Evolutionary conservation across 1,140 invertebrate genomes (phyloP).

Genomic region (Asbolus verrucosus): DNA sequence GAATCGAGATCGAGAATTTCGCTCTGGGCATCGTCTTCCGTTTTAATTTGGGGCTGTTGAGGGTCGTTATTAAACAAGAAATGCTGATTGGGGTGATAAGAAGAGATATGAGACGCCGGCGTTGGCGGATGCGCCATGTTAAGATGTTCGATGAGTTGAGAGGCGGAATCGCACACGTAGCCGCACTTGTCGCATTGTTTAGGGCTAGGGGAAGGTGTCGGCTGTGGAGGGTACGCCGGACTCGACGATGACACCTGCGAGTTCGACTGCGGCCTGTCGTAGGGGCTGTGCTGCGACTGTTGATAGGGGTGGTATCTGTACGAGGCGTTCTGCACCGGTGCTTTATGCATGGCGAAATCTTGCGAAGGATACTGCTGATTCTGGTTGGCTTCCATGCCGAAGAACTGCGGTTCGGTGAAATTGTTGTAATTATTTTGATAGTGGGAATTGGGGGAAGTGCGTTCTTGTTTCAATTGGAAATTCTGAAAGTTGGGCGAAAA

Average conservation of each 20-base stretch:
- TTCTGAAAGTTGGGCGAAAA: constrained; percentile 67
- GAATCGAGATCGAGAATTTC: constrained; percentile 90
- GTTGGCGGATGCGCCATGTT: constrained; percentile 75
- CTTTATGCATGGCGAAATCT: constrained; percentile 65
- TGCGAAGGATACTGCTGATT: constrained; percentile 65
- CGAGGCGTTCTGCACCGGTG: constrained; percentile 57
- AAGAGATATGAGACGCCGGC: constrained; percentile 57
- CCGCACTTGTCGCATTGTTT: constrained; percentile 86
- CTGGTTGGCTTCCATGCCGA: constrained; percentile 45
- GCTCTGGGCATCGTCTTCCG: constrained; percentile 75
- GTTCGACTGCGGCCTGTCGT: constrained; percentile 63
- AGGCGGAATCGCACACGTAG: constrained; percentile 78
- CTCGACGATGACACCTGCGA: constrained; percentile 74
- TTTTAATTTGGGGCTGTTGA: constrained; percentile 65
- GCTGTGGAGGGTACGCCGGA: constrained; percentile 73
- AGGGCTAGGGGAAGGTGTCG: constrained; percentile 72
- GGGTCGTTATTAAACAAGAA: constrained; percentile 67
- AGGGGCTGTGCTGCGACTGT: constrained; percentile 61
- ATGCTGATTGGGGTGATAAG: constrained; percentile 62
- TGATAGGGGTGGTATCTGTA: constrained; percentile 61
- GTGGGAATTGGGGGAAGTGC: constrained; percentile 49
- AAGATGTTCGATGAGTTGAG: constrained; percentile 78
- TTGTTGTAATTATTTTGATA: constrained; percentile 46
- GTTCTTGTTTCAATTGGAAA: constrained; percentile 63
- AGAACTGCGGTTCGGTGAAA: constrained; percentile 48